Percentiles rank a stretch among this genome's conserved stretches.
These are phyloP conservation scores for Eubasilissa splendida DNA, from an alignment of 2,888 invertebrate species.

Conservation along the genomic window DNA sequence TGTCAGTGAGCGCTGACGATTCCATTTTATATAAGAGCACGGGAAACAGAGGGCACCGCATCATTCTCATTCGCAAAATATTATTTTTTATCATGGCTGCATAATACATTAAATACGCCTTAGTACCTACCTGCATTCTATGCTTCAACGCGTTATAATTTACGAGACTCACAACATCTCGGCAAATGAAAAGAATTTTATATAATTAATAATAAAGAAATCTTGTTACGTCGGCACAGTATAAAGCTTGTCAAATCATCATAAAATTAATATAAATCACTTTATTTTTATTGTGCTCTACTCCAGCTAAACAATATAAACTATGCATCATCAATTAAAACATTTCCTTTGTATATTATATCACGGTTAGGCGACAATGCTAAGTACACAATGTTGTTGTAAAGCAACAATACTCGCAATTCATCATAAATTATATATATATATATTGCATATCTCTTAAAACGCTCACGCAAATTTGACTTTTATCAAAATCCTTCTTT, in stretches of 20 bases:
- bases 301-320: neutral
- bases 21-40: too few species aligned
- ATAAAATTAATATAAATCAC: constrained; percentile 19
- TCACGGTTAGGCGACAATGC: neutral
- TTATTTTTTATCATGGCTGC: too few species aligned
- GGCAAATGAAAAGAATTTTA: constrained; percentile 20
- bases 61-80: too few species aligned
- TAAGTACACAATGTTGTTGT: neutral
- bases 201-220: constrained; percentile 32
- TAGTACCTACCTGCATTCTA: too few species aligned
- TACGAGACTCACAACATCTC: constrained; percentile 15
- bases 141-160: constrained; percentile 11
- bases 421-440: neutral
- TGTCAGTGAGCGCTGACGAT: too few species aligned
- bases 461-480: too few species aligned
- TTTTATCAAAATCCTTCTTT: too few species aligned
- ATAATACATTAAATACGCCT: too few species aligned
- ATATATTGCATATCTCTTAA: too few species aligned
- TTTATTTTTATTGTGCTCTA: constrained; percentile 15
- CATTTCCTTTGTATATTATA: neutral
- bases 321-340: constrained; percentile 5
- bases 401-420: neutral
- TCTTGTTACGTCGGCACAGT: constrained; percentile 18
- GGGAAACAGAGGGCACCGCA: too few species aligned
- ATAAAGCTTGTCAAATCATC: constrained; percentile 23